Base-by-base conservation (phyloP, 2,888 invertebrate genomes). In the Drosophila flavopinicola region DNA sequence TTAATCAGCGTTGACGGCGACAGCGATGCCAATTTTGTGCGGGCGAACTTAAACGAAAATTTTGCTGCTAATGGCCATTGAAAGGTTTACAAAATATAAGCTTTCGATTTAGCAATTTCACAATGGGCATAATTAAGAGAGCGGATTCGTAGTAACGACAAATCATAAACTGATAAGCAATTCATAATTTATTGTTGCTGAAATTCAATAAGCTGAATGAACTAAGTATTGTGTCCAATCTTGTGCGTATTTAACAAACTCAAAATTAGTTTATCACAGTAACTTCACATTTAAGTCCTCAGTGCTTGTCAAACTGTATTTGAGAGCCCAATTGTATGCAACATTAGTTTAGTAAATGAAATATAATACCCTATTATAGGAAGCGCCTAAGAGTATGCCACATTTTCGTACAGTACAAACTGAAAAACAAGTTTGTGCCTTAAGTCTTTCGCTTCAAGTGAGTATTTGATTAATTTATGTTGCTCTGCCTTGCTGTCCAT, bases 341-440 rank as follows among this genome's bases (percentile, higher is more conserved):
- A 37, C 27, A 15, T 0, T 13, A n/a, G 20, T 30, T 6, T 1
- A 13, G 0, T 15, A 0, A 10, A 10, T 0, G 1, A 11, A 0
- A 0, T 0, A n/a, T 7, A 11, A 20, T n/a, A n/a, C n/a, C n/a
- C n/a, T n/a, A n/a, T n/a, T n/a, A n/a, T 1, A 3, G 1, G 0
- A 6, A 0, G 15, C 2, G 30, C 70, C 5, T 0, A 41, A 49
- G 49, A 70, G 56, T 59, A 59, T 54, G 58, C 61, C 10, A n/a
- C 6, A 27, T 0, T 27, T 42, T 29, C 4, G 1, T 0, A 3
- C 9, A 20, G 20, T 20, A 20, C n/a, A n/a, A n/a, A n/a, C n/a
- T 20, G 20, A 10, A 11, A 0, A n/a, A 3, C 4, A 58, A 67
- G 84, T 79, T 85, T 41, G 70, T 83, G 53, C 13, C 67, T 33